Evolutionary conservation across 2,113 vertebrate species (phyloP).

Genomic region (Pteronura brasiliensis): DNA sequence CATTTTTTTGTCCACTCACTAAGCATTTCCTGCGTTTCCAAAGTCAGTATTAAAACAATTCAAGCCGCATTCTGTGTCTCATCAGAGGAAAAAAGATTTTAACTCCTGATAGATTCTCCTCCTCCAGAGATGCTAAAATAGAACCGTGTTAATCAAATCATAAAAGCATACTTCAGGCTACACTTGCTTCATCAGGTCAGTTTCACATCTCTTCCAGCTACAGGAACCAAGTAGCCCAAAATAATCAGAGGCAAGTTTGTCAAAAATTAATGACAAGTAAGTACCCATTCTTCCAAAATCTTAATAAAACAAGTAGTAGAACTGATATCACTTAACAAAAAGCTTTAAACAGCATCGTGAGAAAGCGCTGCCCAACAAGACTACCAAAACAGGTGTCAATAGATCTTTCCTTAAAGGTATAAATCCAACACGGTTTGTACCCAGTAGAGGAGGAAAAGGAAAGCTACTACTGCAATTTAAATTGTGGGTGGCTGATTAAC

Average conservation of each 20-base stretch:
- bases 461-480: not conserved
- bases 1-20: not conserved
- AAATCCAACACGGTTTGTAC: not conserved
- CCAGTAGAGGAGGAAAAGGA: not conserved
- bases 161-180: not conserved
- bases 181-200: not conserved
- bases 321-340: not conserved
- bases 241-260: not conserved
- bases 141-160: not conserved
- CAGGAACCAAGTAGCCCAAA: not conserved
- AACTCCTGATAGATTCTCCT: not conserved
- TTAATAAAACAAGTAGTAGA: not conserved
- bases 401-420: not conserved
- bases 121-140: not conserved
- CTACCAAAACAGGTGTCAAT: not conserved
- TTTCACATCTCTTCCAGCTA: not conserved
- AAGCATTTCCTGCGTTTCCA: conserved; percentile 35
- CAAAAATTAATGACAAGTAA: conserved; percentile 12
- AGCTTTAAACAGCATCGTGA: not conserved
- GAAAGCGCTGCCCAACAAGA: not conserved
- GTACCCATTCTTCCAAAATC: not conserved
- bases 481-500: not conserved
- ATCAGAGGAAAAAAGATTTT: not conserved
- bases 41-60: conserved; percentile 28
- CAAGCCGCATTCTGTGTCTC: not conserved